phyloP scores from a whole-genome alignment of 2,888 invertebrate species.

The Lamproptera curius region DNA sequence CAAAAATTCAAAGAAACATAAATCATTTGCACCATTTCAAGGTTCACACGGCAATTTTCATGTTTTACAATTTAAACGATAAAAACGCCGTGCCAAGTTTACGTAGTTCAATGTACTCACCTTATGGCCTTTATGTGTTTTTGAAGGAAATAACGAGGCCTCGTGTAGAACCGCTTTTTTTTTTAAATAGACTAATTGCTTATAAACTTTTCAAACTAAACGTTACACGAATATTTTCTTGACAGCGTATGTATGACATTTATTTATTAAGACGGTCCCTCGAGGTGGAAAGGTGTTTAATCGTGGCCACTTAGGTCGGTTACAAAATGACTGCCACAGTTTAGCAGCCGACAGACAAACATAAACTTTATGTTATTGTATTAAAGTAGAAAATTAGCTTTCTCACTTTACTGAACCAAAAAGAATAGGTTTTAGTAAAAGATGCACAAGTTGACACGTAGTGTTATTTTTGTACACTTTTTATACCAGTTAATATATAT shows the following conservation, averaged over 20 bases:
- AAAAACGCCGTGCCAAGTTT: constrained; percentile 32
- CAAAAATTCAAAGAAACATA: too few species aligned
- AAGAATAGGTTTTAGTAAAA: too few species aligned
- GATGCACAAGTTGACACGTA: too few species aligned
- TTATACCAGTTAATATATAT: too few species aligned
- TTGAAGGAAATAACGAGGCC: too few species aligned
- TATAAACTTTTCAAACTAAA: not conserved
- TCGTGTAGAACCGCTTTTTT: too few species aligned
- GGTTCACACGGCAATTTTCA: too few species aligned
- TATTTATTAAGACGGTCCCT: not conserved
- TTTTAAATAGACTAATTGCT: not conserved
- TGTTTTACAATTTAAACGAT: constrained; percentile 23
- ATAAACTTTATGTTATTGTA: too few species aligned
- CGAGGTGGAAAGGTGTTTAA: not conserved
- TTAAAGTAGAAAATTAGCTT: too few species aligned
- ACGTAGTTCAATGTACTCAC: constrained; percentile 30
- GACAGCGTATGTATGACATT: not conserved
- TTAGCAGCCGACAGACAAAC: too few species aligned
- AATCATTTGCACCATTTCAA: constrained; percentile 33
- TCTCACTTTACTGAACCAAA: too few species aligned
- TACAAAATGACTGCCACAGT: not conserved
- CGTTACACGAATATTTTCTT: not conserved
- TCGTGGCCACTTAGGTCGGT: not conserved
- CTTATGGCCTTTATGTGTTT: constrained; percentile 28
- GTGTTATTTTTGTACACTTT: too few species aligned